A percentile compares a stretch with the other conserved stretches of the same genome.
These are phyloP conservation scores for Enteromius treurensis DNA, from an alignment of 2,797 vertebrate species.

Conservation along the genomic window DNA sequence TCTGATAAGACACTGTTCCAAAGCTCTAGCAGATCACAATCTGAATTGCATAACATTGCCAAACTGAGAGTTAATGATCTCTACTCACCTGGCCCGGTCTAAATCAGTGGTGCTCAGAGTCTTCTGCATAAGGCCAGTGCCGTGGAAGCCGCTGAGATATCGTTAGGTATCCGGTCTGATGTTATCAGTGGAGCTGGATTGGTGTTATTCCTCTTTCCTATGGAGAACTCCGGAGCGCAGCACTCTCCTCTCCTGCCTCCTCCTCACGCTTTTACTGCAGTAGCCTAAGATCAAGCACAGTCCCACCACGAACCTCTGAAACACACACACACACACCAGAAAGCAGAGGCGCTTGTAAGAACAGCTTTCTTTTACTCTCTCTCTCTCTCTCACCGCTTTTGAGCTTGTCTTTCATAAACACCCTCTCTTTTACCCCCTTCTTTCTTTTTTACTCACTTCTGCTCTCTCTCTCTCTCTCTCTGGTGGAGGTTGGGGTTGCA, in stretches of 20 bases:
- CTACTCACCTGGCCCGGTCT: slow-evolving; percentile 22
- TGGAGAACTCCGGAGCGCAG: slow-evolving; percentile 45
- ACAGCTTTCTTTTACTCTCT: slow-evolving; percentile 66
- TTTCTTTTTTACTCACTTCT: slow-evolving; percentile 50
- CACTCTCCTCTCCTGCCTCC: slow-evolving; percentile 44
- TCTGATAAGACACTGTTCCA: slow-evolving; percentile 17
- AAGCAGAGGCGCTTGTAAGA: slow-evolving; percentile 69
- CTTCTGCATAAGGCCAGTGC: slow-evolving; percentile 20
- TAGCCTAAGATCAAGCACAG: slow-evolving; percentile 54
- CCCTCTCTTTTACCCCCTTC: slow-evolving; percentile 64
- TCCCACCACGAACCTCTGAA: slow-evolving; percentile 50
- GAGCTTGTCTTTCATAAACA: slow-evolving; percentile 59
- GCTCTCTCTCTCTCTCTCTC: slow-evolving; percentile 66
- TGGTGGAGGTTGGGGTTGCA: slow-evolving; percentile 70
- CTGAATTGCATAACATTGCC: slow-evolving; percentile 15
- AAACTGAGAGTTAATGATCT: slow-evolving; percentile 30
- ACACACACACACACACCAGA: slow-evolving; percentile 54
- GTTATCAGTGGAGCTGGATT: slow-evolving; percentile 31
- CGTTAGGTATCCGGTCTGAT: slow-evolving; percentile 15
- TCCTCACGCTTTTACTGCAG: slow-evolving; percentile 57
- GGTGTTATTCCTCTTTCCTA: slow-evolving; percentile 55
- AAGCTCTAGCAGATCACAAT: slow-evolving; percentile 11
- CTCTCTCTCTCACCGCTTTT: slow-evolving; percentile 62
- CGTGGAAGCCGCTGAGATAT: not conserved
- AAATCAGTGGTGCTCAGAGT: slow-evolving; percentile 24